Percentiles rank a stretch among this genome's conserved stretches.
Evolutionary conservation across 2,113 vertebrate genomes (phyloP).

Genomic region (Lethenteron camtschaticum): DNA sequence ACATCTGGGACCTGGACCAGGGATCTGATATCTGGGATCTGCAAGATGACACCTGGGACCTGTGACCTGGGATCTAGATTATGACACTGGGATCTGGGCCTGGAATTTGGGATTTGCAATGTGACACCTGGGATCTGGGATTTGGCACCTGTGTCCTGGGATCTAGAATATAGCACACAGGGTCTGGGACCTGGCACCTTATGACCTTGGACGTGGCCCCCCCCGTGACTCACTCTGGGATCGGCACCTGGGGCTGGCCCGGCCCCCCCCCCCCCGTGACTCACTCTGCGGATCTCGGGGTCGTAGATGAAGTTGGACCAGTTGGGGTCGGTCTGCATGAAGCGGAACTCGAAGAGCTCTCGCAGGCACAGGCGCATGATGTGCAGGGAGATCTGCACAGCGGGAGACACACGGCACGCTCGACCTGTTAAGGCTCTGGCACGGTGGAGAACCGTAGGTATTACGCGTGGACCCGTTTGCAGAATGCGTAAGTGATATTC

Average conservation of each 20-base stretch:
- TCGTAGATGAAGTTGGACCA: slow-evolving; percentile 10
- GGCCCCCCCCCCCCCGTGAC: neutral
- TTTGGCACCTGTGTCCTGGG: neutral
- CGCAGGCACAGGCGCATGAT: neutral
- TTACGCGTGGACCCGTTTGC: too few relatives aligned
- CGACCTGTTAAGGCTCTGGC: too few relatives aligned
- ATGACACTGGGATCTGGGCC: neutral
- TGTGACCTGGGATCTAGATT: too few relatives aligned
- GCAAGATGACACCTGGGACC: too few relatives aligned
- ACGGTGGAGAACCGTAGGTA: too few relatives aligned
- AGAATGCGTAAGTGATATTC: too few relatives aligned
- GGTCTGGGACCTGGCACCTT: neutral
- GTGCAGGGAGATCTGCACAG: neutral
- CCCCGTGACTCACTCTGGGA: neutral
- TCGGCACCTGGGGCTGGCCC: neutral
- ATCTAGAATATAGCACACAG: neutral
- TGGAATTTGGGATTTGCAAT: too few relatives aligned
- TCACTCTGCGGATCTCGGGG: neutral
- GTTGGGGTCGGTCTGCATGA: slow-evolving; percentile 8
- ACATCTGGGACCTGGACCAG: too few relatives aligned
- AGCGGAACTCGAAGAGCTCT: slow-evolving; percentile 1
- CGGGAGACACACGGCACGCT: neutral
- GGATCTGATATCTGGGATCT: too few relatives aligned
- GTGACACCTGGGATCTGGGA: too few relatives aligned
- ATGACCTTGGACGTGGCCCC: neutral